Conservation (phyloP, 2,797 vertebrate genomes). For the Champsocephalus gunnari region DNA sequence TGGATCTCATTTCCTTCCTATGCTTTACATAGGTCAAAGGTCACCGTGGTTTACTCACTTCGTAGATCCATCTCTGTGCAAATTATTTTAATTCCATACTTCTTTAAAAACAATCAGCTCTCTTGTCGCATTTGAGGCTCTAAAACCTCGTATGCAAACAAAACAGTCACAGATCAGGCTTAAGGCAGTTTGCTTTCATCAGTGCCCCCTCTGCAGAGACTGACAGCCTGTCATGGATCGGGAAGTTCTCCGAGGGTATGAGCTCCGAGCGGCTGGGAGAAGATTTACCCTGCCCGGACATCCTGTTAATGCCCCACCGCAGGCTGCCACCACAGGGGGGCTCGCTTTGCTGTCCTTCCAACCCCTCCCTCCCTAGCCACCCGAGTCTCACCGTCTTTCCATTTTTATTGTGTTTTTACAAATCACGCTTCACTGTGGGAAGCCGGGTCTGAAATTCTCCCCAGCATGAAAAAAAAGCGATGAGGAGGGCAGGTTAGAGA, state of each 20-base stretch:
- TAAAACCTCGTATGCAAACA: neutral
- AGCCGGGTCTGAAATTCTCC: constrained; percentile 61
- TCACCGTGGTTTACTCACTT: constrained; percentile 30
- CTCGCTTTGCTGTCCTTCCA: constrained; percentile 57
- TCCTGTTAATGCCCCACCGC: constrained; percentile 73
- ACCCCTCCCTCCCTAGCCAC: constrained; percentile 28
- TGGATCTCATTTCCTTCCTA: constrained; percentile 81
- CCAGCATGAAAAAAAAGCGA: constrained; percentile 41
- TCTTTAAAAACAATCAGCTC: neutral
- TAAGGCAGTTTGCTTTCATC: neutral
- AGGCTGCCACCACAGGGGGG: constrained; percentile 69
- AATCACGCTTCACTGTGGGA: constrained; percentile 70
- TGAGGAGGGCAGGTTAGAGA: constrained; percentile 44
- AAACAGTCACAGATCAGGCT: constrained; percentile 1
- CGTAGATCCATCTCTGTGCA: neutral
- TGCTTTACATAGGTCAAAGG: constrained; percentile 52
- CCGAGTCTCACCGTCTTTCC: constrained; percentile 62
- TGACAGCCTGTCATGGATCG: constrained; percentile 39
- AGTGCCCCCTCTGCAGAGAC: constrained; percentile 9
- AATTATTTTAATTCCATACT: constrained; percentile 20
- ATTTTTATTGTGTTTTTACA: constrained; percentile 78
- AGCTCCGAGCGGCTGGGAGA: constrained; percentile 44
- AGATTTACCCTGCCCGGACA: constrained; percentile 72
- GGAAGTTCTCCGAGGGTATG: constrained; percentile 52
- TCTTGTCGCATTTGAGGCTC: neutral